Evolutionary conservation across 23 tunicate genomes (phyloP).

Genomic region (Aplidium turbinatum): DNA sequence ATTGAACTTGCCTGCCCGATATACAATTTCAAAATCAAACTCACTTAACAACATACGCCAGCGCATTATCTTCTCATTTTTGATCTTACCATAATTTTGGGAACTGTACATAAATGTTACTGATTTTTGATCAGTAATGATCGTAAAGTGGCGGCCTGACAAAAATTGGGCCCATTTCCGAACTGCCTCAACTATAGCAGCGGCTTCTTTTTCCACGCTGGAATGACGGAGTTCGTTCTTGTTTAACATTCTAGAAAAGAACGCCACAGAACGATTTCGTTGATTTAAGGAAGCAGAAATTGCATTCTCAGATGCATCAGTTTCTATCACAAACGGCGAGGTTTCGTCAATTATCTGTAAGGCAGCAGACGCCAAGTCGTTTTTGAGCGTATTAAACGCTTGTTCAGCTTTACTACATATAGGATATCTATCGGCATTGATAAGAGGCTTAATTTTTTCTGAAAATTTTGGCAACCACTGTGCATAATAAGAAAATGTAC

Average conservation of each 20-base stretch:
- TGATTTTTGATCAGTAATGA: conserved; percentile 36
- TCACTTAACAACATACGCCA: conserved; percentile 34
- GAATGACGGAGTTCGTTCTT: conserved; percentile 16
- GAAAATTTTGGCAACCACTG: conserved; percentile 34
- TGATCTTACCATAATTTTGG: conserved; percentile 26
- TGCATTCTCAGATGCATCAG: conserved; percentile 42
- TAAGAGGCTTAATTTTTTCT: conserved; percentile 17
- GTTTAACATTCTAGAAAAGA: conserved; percentile 26
- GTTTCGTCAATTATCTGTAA: conserved; percentile 13
- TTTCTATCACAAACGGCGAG: conserved; percentile 15
- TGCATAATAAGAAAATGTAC: conserved; percentile 19
- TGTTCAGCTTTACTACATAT: not conserved
- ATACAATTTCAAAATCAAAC: conserved; percentile 15
- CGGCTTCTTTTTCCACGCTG: conserved; percentile 31
- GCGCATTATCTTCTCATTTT: conserved; percentile 28
- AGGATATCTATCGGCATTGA: not conserved
- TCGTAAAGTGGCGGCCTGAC: conserved; percentile 1
- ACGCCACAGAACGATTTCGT: conserved; percentile 25
- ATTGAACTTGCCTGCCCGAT: conserved; percentile 16
- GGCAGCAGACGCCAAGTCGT: not conserved
- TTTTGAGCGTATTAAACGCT: not conserved
- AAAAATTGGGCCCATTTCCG: conserved; percentile 27
- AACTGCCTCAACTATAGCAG: conserved; percentile 25
- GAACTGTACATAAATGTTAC: conserved; percentile 19
- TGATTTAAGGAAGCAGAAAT: conserved; percentile 39